Percentiles rank a stretch among this genome's conserved stretches.
These are phyloP conservation scores for Nothocercus nigrocapillus DNA, from an alignment of 2,113 vertebrate genomes.

Conservation along the genomic window DNA sequence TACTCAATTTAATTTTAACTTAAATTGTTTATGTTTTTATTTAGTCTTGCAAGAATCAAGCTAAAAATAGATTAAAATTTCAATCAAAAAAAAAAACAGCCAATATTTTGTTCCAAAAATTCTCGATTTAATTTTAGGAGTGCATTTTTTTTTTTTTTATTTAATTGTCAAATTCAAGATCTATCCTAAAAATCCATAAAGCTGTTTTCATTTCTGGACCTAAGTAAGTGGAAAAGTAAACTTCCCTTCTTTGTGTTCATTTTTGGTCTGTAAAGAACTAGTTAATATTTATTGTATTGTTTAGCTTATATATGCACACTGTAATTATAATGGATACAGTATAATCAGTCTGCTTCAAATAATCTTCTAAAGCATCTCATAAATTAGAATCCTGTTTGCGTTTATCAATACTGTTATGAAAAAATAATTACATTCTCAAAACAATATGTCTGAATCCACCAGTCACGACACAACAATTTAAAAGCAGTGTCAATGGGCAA, in stretches of 20 bases:
- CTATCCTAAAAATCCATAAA: conserved; percentile 37
- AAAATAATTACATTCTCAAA: conserved; percentile 30
- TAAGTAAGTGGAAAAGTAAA: conserved; percentile 3
- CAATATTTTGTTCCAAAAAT: not conserved
- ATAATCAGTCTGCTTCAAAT: conserved; percentile 55
- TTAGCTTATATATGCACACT: conserved; percentile 16
- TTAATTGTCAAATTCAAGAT: conserved; percentile 9
- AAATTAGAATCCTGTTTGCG: conserved; percentile 30
- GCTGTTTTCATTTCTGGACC: conserved; percentile 34
- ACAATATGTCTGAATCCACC: not conserved
- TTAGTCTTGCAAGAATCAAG: conserved; percentile 18
- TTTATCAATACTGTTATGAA: conserved; percentile 35
- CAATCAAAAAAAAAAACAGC: not conserved
- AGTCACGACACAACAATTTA: not conserved
- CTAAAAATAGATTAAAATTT: not conserved
- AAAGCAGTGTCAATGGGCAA: not conserved
- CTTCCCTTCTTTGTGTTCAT: conserved; percentile 33
- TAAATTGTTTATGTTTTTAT: conserved; percentile 31
- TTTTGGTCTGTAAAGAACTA: conserved; percentile 47
- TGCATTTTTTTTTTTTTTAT: conserved; percentile 7
- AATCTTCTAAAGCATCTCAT: conserved; percentile 29
- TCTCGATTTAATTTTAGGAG: not conserved
- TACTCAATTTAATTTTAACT: conserved; percentile 41
- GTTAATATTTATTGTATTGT: conserved; percentile 49
- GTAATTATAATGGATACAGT: conserved; percentile 48